These are phyloP conservation scores for Drosophila eohydei DNA, from an alignment of 2,888 invertebrate species.

Conservation along the genomic window DNA sequence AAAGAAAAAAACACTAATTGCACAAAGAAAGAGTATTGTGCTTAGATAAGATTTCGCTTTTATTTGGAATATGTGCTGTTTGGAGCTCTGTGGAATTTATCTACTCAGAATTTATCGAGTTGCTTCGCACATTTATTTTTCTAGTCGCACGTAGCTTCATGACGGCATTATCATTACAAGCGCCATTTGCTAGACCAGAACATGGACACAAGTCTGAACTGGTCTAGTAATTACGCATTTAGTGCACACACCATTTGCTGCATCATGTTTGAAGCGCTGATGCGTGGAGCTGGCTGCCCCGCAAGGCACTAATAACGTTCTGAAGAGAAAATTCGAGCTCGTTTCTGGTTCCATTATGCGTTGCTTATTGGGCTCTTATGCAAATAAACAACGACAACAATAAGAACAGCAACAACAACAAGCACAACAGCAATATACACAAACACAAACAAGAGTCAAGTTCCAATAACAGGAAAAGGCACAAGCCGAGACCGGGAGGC, in stretches of 20 bases:
- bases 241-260: slow-evolving; percentile 64
- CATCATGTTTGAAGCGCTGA: slow-evolving; percentile 52
- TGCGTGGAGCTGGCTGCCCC: slow-evolving; percentile 37
- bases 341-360: slow-evolving; percentile 51
- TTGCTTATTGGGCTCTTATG: slow-evolving; percentile 68
- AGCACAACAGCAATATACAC: slow-evolving; percentile 4
- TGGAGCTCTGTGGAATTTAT: not conserved
- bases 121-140: not conserved
- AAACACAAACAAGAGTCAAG: slow-evolving; percentile 35
- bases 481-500: slow-evolving; percentile 7
- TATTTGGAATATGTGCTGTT: not conserved
- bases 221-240: slow-evolving; percentile 53
- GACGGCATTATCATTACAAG: slow-evolving; percentile 56
- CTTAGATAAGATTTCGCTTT: not conserved
- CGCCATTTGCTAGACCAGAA: slow-evolving; percentile 59
- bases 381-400: slow-evolving; percentile 60
- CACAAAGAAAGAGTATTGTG: not conserved
- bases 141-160: not conserved
- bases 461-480: slow-evolving; percentile 53
- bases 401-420: slow-evolving; percentile 21
- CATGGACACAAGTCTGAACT: slow-evolving; percentile 29
- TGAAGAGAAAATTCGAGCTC: slow-evolving; percentile 34
- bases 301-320: slow-evolving; percentile 44
- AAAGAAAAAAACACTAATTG: not conserved
- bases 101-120: not conserved